Evolutionary conservation across 2,888 invertebrate genomes (phyloP), one percentile per base, ranked within the genome.

Genomic region (Pyrocoelia pectoralis): DNA sequence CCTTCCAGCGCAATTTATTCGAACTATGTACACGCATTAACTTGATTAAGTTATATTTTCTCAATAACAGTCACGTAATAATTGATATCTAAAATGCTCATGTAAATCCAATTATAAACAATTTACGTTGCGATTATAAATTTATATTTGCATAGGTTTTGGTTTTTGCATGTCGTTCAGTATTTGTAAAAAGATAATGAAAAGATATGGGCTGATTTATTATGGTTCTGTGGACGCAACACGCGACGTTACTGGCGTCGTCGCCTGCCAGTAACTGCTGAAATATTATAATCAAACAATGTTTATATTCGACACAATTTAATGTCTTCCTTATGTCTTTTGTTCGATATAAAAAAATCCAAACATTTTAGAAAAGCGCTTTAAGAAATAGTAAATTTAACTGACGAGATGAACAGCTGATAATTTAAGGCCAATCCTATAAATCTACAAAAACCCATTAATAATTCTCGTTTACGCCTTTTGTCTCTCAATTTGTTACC

Each of bases 81-180:
- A 46, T 72, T 68, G 33, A 70, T 76, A 78, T 78, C 78, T 78
- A 74, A 75, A 77, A 70, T 73, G 73, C 74, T 73, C 74, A 71
- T 77, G 77, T 78, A 76, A 76, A 76, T 77, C 73, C 73, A 74
- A 77, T 77, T 77, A n/a, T n/a, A 78, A 76, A 76, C 76, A 76
- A 75, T 78, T 75, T 73, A 76, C 71, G 73, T 76, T 77, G 76
- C 76, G 78, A 77, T n/a, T 74, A 78, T 70, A 71, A 70, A 68
- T 71, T 69, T 72, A 55, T 69, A 24, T 69, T 73, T 65, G 72
- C 73, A 46, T 46, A 46, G 18, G 10, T 46, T 46, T 17, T 2
- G 14, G 17, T 46, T 46, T 46, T 46, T 46, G 46, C 46, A 46
- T 46, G 46, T 17, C 46, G 46, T 59, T 67, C 65, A 67, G 66